These are phyloP conservation scores for Macrosoma leucophasiata DNA, from an alignment of 2,888 invertebrate species.

Conservation along the genomic window DNA sequence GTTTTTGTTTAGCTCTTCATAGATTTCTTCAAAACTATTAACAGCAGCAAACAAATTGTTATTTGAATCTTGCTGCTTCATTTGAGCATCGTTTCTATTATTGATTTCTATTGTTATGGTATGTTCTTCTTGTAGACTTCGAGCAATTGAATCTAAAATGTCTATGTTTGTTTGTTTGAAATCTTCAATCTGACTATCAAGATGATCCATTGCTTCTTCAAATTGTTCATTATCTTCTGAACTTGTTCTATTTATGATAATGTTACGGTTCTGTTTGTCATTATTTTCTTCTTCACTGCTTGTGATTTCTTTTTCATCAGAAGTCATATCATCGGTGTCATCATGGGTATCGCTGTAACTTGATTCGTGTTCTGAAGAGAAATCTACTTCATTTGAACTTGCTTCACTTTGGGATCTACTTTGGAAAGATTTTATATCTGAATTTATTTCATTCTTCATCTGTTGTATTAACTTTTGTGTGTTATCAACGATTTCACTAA, in stretches of 20 bases:
- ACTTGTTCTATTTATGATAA: conserved; percentile 42
- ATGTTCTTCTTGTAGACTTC: conserved; percentile 60
- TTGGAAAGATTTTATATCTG: conserved; percentile 72
- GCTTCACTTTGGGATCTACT: conserved; percentile 67
- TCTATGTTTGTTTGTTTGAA: conserved; percentile 59
- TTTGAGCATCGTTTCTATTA: conserved; percentile 19
- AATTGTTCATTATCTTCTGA: conserved; percentile 68
- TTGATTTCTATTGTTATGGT: conserved; percentile 39
- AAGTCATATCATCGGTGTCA: conserved; percentile 53
- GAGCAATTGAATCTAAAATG: conserved; percentile 63
- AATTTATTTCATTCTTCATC: conserved; percentile 79
- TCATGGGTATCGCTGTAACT: conserved; percentile 63
- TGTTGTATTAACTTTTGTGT: conserved; percentile 78
- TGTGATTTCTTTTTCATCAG: conserved; percentile 51
- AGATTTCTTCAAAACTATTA: conserved; percentile 66
- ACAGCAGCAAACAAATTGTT: conserved; percentile 52
- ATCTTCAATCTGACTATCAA: conserved; percentile 53
- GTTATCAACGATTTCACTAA: conserved; percentile 74
- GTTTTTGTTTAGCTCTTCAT: conserved; percentile 45
- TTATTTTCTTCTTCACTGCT: conserved; percentile 36
- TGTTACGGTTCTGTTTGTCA: conserved; percentile 21
- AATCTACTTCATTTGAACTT: conserved; percentile 42
- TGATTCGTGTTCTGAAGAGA: conserved; percentile 57
- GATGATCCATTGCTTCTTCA: conserved; percentile 67
- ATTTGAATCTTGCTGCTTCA: conserved; percentile 42